Evolutionary conservation across 2,113 vertebrate species (phyloP).

Genomic region (Phrynocephalus versicolor): DNA sequence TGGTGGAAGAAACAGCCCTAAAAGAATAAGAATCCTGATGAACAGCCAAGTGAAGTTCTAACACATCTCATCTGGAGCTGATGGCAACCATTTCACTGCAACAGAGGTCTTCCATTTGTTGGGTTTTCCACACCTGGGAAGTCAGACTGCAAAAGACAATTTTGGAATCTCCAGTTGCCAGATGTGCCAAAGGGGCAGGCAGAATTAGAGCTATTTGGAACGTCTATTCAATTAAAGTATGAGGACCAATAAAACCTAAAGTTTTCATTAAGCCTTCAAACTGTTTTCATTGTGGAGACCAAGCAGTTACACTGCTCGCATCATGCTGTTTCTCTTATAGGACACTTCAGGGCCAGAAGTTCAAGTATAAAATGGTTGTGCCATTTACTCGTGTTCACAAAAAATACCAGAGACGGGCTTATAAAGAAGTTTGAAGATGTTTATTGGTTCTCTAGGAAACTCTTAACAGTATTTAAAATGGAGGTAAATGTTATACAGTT

Average conservation of each 20-base stretch:
- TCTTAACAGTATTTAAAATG: constrained; percentile 40
- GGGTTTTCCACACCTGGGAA: constrained; percentile 31
- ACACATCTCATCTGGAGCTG: constrained; percentile 23
- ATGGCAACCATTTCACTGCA: constrained; percentile 10
- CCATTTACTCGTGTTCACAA: constrained; percentile 39
- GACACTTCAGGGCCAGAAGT: constrained; percentile 28
- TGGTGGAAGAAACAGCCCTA: background rate
- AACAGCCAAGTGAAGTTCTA: constrained; percentile 16
- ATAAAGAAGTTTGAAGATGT: constrained; percentile 25
- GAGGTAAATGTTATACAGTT: background rate
- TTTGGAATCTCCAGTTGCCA: constrained; percentile 17
- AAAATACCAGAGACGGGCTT: background rate
- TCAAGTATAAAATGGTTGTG: constrained; percentile 42
- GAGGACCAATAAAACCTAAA: background rate
- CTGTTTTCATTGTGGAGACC: background rate
- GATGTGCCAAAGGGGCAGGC: constrained; percentile 25
- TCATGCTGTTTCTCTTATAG: constrained; percentile 36
- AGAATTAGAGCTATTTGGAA: constrained; percentile 17
- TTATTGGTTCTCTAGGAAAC: constrained; percentile 26
- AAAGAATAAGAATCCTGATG: background rate
- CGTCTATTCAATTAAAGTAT: constrained; percentile 2
- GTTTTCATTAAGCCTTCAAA: background rate
- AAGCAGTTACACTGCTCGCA: background rate
- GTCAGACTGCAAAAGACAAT: constrained; percentile 21
- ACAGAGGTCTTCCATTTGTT: constrained; percentile 42